Base-by-base conservation (phyloP, 2,888 invertebrate species). In the Orthonevra nobilis region DNA sequence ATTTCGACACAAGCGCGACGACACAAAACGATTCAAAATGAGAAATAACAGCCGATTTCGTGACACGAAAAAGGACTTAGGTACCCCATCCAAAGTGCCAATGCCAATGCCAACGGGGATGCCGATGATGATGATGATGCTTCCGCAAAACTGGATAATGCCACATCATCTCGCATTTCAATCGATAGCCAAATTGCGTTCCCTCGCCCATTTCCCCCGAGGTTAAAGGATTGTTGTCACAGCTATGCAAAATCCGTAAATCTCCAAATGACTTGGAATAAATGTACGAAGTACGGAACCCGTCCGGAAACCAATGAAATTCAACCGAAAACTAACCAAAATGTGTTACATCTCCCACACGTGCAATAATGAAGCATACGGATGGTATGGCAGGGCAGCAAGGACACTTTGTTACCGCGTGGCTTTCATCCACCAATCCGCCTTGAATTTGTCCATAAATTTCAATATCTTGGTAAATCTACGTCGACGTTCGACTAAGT, bases 41-140 rank as follows among this genome's bases (percentile, higher is more conserved):
- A 81, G 66, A 74, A 74, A 81, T 81, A 74, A 81, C 74, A 81
- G 74, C 40, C 74, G 69, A 74, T 81, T 81, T 58, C 30, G 74
- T 69, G 74, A 81, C 74, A 81, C 58, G 81, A 58, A 81, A 81
- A 81, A 74, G 81, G 81, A 81, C 74, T 81, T 74, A 58, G 68
- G 74, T 46, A n/a, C n/a, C n/a, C n/a, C n/a, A n/a, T n/a, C n/a
- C n/a, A n/a, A n/a, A n/a, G n/a, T n/a, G n/a, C n/a, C n/a, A n/a
- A n/a, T 48, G 64, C 60, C 73, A 73, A 48, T n/a, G 19, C 19
- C 50, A 54, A 20, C 44, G 12, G 34, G 17, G 38, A 23, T 40
- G 44, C 38, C 40, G 44, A 52, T 19, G 36, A 56, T 48, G 46
- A 74, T 40, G 54, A 74, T 60, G 77, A 72, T 63, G 60, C 52